Evolutionary conservation across 2,113 vertebrate species (phyloP).

Genomic region (Pungitius pungitius): DNA sequence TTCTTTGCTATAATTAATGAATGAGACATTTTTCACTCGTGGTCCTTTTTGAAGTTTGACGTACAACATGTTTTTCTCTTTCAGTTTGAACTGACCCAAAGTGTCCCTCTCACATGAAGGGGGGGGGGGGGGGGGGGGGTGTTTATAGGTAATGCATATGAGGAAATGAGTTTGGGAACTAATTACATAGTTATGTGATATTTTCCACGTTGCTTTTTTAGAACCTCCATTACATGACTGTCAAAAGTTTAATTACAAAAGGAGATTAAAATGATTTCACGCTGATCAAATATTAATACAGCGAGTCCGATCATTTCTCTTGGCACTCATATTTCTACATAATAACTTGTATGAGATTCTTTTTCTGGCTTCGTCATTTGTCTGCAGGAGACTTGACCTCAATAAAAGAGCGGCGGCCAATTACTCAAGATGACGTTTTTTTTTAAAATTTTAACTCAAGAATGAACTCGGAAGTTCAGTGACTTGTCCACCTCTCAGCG

Average conservation of each 20-base stretch:
- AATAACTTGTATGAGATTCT: slow-evolving; percentile 55
- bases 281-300: slow-evolving; percentile 81
- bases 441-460: neutral
- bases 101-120: slow-evolving; percentile 4
- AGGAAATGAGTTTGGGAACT: slow-evolving; percentile 61
- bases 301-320: slow-evolving; percentile 62
- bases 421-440: slow-evolving; percentile 25
- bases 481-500: neutral
- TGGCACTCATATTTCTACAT: slow-evolving; percentile 61
- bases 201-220: slow-evolving; percentile 72
- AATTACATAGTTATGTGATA: slow-evolving; percentile 74
- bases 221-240: slow-evolving; percentile 75
- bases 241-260: slow-evolving; percentile 82
- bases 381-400: slow-evolving; percentile 47
- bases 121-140: too few relatives aligned
- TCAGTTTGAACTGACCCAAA: slow-evolving; percentile 2
- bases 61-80: neutral
- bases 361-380: slow-evolving; percentile 31
- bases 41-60: slow-evolving; percentile 7
- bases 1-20: slow-evolving; percentile 8
- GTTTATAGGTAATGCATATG: slow-evolving; percentile 54
- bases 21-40: slow-evolving; percentile 3
- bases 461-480: neutral
- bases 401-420: slow-evolving; percentile 17
- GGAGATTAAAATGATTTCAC: slow-evolving; percentile 74